These are phyloP conservation scores for Luffia ferchaultella DNA, from an alignment of 2,888 invertebrate species.

Conservation along the genomic window DNA sequence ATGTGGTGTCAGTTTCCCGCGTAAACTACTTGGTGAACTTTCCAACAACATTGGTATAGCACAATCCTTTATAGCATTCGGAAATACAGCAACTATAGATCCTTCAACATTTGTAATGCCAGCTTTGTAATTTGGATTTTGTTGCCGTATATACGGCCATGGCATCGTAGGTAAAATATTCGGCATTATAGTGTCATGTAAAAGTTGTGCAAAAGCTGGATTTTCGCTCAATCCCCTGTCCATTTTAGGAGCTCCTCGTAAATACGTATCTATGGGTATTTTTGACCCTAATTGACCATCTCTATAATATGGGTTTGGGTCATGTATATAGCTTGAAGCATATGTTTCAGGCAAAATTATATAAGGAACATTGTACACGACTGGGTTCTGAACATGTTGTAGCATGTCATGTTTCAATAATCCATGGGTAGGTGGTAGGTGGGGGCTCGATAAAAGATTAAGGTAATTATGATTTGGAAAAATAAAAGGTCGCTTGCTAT, in stretches of 20 bases:
- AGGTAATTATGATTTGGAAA: no score
- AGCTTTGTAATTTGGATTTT: no score
- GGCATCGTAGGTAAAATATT: conserved; percentile 49
- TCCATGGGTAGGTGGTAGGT: neutral
- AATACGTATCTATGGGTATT: neutral
- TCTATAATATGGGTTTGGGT: neutral
- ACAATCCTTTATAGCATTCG: no score
- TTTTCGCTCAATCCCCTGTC: neutral
- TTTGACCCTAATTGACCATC: neutral
- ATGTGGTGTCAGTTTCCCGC: no score
- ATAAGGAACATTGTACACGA: neutral
- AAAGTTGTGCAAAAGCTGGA: conserved; percentile 24
- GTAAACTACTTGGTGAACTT: no score
- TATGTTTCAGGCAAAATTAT: neutral
- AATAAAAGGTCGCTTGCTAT: no score
- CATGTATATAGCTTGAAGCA: neutral
- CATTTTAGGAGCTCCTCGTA: no score
- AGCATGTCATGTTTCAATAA: neutral
- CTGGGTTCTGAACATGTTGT: neutral
- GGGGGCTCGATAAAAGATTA: no score
- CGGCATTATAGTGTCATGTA: conserved; percentile 36
- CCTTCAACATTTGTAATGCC: no score
- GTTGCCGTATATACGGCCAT: conserved; percentile 20
- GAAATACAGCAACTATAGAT: no score
- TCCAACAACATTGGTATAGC: no score